Conservation (phyloP, 2,113 vertebrate species). For the Pagrus major region DNA sequence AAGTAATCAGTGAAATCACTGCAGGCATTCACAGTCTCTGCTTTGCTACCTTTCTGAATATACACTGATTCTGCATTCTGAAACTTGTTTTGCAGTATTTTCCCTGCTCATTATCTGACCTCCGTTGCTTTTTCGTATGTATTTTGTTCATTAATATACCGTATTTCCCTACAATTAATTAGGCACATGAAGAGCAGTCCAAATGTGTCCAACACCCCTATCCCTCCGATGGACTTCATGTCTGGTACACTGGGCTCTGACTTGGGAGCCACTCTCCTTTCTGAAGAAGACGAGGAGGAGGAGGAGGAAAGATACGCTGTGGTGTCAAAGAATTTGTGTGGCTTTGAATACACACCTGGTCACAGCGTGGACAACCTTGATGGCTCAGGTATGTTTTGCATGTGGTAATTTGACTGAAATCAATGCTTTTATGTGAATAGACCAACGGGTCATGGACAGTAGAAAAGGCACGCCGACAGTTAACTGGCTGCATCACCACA, state of each 20-base stretch:
- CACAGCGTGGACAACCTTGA: slow-evolving; percentile 92
- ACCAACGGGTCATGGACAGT: not conserved
- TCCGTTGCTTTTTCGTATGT: not conserved
- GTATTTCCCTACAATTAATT: slow-evolving; percentile 60
- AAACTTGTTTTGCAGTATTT: slow-evolving; percentile 45
- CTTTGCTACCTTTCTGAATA: slow-evolving; percentile 48
- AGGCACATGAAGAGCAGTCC: slow-evolving; percentile 97
- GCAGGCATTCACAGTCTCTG: slow-evolving; percentile 64
- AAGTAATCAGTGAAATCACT: slow-evolving; percentile 75
- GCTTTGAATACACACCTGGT: slow-evolving; percentile 91
- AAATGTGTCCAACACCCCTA: slow-evolving; percentile 89
- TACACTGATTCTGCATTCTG: slow-evolving; percentile 40
- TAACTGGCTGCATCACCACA: not conserved
- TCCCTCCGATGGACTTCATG: slow-evolving; percentile 92
- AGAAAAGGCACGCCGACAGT: not conserved
- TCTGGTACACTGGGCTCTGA: slow-evolving; percentile 94
- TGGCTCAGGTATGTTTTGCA: slow-evolving; percentile 77
- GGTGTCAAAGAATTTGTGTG: slow-evolving; percentile 89
- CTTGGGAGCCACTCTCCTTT: slow-evolving; percentile 91
- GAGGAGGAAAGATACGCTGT: slow-evolving; percentile 86
- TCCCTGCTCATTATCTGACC: slow-evolving; percentile 4
- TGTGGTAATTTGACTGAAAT: not conserved
- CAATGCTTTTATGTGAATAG: slow-evolving; percentile 12
- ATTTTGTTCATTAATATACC: slow-evolving; percentile 42
- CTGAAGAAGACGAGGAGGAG: slow-evolving; percentile 87